Evolutionary conservation across 2,113 vertebrate species (phyloP).

Genomic region (Pterocles burchelli): DNA sequence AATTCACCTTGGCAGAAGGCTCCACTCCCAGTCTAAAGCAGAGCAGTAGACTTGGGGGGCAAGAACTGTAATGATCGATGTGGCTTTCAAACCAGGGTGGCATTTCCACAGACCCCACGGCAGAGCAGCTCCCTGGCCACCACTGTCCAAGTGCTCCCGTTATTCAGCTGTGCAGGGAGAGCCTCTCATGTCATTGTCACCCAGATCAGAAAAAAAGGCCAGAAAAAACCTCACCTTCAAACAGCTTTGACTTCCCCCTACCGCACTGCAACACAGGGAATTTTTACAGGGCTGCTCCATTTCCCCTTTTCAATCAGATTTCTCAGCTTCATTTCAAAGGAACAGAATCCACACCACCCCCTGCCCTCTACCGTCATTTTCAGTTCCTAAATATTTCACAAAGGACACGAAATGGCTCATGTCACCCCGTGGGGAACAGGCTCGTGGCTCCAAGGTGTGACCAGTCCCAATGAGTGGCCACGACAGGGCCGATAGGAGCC

Average conservation of each 20-base stretch:
- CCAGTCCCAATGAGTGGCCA: no score
- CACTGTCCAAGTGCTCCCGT: accelerated
- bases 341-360: accelerated
- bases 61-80: accelerated
- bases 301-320: not conserved
- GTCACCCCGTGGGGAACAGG: accelerated
- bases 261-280: accelerated
- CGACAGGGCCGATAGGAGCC: accelerated
- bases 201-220: not conserved
- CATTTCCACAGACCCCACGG: accelerated
- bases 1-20: not conserved
- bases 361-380: accelerated
- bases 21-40: accelerated
- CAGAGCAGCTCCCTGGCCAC: not conserved
- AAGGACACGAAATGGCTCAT: not conserved
- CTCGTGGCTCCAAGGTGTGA: accelerated
- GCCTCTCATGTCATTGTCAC: accelerated
- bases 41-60: accelerated
- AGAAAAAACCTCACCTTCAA: accelerated
- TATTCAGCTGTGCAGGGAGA: accelerated
- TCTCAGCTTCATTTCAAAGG: not conserved
- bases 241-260: accelerated
- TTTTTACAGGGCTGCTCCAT: accelerated
- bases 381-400: accelerated
- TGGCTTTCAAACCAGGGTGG: accelerated